Conservation (phyloP, 2,797 vertebrate genomes). For the Onychomys leucogaster region DNA sequence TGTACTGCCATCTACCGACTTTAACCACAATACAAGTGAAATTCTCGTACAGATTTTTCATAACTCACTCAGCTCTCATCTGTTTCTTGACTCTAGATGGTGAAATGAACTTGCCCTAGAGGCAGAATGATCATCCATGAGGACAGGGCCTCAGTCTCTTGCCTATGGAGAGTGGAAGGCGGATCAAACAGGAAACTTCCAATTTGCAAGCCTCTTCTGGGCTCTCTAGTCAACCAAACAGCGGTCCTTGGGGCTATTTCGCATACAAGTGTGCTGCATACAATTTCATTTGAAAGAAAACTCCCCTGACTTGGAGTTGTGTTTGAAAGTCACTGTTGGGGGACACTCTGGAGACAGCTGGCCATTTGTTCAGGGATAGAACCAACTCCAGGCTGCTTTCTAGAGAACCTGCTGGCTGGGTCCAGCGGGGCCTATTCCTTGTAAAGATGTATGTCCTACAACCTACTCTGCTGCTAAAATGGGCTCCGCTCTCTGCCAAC, state of each 20-base stretch:
- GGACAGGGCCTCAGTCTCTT: background rate
- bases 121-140: background rate
- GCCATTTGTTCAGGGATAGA: constrained; percentile 37
- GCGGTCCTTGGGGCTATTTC: background rate
- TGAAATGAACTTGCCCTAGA: background rate
- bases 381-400: constrained; percentile 35
- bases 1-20: background rate
- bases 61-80: background rate
- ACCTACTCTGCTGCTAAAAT: background rate
- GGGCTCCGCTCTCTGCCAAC: background rate
- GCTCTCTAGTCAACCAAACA: background rate
- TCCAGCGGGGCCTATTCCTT: background rate
- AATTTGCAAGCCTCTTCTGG: background rate
- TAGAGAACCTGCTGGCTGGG: background rate
- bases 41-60: background rate
- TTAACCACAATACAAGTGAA: constrained; percentile 21
- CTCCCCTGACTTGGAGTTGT: background rate
- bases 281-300: constrained; percentile 59
- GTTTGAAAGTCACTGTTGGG: constrained; percentile 30
- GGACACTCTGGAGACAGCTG: background rate
- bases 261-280: background rate
- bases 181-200: background rate
- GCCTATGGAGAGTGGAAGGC: background rate
- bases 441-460: background rate
- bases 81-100: background rate